A percentile compares a stretch with the other conserved stretches of the same genome.
phyloP scores from a whole-genome alignment of 2,888 invertebrate species.

The Xylophagus ater region DNA sequence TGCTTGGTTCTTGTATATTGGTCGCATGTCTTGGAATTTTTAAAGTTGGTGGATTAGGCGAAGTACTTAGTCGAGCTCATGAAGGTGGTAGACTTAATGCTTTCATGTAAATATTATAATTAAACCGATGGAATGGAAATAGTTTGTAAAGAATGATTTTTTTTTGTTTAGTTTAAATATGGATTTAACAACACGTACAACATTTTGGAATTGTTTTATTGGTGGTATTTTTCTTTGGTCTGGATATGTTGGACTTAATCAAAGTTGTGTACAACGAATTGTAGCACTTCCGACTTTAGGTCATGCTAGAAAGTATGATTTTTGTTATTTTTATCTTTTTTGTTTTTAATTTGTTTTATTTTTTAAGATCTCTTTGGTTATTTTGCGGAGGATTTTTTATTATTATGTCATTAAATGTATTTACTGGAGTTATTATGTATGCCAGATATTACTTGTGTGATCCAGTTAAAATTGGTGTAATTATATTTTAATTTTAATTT shows the following conservation, averaged over 20 bases:
- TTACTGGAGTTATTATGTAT: conserved; percentile 47
- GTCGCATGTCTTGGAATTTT: conserved; percentile 35
- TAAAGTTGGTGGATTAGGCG: conserved; percentile 35
- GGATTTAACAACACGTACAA: conserved; percentile 49
- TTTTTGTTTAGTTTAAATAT: conserved; percentile 42
- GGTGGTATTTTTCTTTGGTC: conserved; percentile 49
- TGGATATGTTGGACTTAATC: conserved; percentile 55
- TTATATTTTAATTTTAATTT: neutral
- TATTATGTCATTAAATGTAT: conserved; percentile 47
- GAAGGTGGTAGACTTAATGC: conserved; percentile 34
- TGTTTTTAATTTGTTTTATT: neutral
- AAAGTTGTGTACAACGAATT: conserved; percentile 61
- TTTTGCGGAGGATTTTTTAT: conserved; percentile 45
- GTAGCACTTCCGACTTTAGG: conserved; percentile 48
- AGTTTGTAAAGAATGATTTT: too few relatives aligned
- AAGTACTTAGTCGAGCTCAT: conserved; percentile 31
- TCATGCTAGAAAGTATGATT: conserved; percentile 43
- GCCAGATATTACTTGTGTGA: conserved; percentile 49
- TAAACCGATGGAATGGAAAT: too few relatives aligned
- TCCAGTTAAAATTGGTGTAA: conserved; percentile 43
- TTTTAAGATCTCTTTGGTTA: conserved; percentile 41
- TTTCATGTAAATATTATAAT: conserved; percentile 29
- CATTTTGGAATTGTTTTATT: conserved; percentile 51
- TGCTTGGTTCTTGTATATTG: conserved; percentile 35
- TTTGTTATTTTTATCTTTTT: neutral